A percentile compares a stretch with the other conserved stretches of the same genome.
Evolutionary conservation across 2,797 vertebrate genomes (phyloP).

Genomic region (Coilia nasus): DNA sequence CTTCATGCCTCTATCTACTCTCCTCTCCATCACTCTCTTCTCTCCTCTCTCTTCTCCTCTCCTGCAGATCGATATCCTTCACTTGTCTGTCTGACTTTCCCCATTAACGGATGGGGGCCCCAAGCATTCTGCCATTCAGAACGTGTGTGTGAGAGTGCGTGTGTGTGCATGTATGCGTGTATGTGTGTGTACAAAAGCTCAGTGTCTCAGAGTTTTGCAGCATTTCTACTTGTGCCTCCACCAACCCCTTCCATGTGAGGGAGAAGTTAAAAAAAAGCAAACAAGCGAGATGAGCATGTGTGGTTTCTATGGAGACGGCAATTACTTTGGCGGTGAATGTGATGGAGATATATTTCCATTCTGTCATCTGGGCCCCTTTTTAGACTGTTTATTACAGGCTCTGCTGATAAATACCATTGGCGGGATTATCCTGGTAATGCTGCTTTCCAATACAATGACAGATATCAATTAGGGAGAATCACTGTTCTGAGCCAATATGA

Average conservation of each 20-base stretch:
- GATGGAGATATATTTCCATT: constrained; percentile 15
- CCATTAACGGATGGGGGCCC: neutral
- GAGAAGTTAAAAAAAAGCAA: neutral
- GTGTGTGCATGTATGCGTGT: too few relatives aligned
- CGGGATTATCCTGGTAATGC: neutral
- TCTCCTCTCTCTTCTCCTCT: neutral
- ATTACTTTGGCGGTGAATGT: constrained; percentile 35
- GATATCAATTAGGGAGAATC: constrained; percentile 22
- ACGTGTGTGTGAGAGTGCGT: neutral
- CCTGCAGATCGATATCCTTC: constrained; percentile 12
- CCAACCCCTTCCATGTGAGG: neutral
- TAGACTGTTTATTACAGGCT: constrained; percentile 1
- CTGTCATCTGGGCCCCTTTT: neutral
- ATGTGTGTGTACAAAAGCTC: neutral
- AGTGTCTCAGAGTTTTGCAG: neutral
- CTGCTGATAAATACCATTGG: neutral
- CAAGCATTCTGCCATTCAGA: neutral
- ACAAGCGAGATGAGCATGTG: neutral
- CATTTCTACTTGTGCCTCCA: neutral
- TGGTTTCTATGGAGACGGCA: constrained; percentile 53
- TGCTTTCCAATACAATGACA: neutral
- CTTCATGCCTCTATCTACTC: neutral
- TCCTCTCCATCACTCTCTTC: neutral
- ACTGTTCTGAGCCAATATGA: neutral
- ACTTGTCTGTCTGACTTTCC: neutral